Conservation (phyloP, 2,797 vertebrate genomes). For the Coregonus sp. region DNA sequence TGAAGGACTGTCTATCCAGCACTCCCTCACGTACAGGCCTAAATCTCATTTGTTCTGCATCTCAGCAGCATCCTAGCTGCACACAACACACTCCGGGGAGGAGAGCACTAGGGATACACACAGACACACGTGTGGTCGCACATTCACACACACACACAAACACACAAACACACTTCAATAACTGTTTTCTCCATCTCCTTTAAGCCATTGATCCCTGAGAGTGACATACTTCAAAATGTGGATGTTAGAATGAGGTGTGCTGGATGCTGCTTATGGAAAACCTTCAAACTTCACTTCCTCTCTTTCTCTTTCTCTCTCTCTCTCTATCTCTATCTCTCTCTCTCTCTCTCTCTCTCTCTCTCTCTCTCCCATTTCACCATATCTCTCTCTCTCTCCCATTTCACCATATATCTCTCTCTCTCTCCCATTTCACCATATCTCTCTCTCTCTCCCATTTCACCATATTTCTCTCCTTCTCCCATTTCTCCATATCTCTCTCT, state of each 20-base stretch:
- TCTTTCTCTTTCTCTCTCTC: neutral
- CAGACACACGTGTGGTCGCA: constrained; percentile 13
- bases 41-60: constrained; percentile 51
- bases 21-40: constrained; percentile 19
- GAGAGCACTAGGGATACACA: constrained; percentile 1
- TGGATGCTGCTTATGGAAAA: neutral
- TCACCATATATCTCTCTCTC: neutral
- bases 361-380: no score
- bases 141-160: constrained; percentile 5
- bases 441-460: neutral
- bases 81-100: constrained; percentile 23
- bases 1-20: constrained; percentile 16
- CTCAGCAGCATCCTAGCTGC: constrained; percentile 32
- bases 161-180: neutral
- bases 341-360: neutral
- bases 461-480: neutral
- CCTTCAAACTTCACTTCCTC: neutral
- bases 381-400: neutral
- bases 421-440: neutral
- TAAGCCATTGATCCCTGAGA: neutral
- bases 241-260: constrained; percentile 2
- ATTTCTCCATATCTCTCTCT: constrained; percentile 1
- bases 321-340: neutral
- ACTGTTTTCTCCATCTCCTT: constrained; percentile 12
- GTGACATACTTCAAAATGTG: neutral